These are phyloP conservation scores for Plebejus anna DNA, from an alignment of 2,888 invertebrate species.

Conservation along the genomic window DNA sequence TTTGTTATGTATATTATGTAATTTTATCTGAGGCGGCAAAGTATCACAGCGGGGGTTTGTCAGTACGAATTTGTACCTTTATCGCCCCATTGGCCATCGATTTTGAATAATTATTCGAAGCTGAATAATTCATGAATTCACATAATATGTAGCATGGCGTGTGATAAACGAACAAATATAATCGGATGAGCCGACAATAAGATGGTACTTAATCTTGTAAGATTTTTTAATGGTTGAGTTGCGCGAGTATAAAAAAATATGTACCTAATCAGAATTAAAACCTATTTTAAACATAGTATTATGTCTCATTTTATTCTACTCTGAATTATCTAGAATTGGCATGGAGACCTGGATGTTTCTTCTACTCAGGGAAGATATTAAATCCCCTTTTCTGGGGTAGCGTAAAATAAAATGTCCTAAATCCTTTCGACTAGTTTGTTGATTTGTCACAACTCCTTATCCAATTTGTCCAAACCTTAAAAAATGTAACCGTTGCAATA, in stretches of 20 bases:
- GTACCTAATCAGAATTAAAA: background rate
- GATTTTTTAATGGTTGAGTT: background rate
- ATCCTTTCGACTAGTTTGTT: background rate
- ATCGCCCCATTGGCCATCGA: background rate
- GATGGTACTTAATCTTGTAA: background rate
- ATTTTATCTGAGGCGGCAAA: background rate
- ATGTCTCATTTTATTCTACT: too few species aligned
- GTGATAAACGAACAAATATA: background rate
- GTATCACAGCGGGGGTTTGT: constrained; percentile 23
- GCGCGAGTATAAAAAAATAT: background rate
- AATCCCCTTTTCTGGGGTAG: too few species aligned
- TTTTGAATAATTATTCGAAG: constrained; percentile 15
- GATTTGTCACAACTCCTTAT: background rate
- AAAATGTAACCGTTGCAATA: background rate
- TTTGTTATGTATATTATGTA: constrained; percentile 15
- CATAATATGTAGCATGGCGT: background rate
- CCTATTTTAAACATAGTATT: background rate
- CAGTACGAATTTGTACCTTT: constrained; percentile 25
- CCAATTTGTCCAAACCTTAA: too few species aligned
- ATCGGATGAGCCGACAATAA: background rate
- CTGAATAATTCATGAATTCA: constrained; percentile 15
- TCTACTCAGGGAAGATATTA: too few species aligned
- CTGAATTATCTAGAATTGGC: too few species aligned
- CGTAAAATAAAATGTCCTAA: too few species aligned
- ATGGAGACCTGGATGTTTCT: too few species aligned